These are phyloP conservation scores for Siphamia tubifer DNA, from an alignment of 2,113 vertebrate genomes.

Conservation along the genomic window DNA sequence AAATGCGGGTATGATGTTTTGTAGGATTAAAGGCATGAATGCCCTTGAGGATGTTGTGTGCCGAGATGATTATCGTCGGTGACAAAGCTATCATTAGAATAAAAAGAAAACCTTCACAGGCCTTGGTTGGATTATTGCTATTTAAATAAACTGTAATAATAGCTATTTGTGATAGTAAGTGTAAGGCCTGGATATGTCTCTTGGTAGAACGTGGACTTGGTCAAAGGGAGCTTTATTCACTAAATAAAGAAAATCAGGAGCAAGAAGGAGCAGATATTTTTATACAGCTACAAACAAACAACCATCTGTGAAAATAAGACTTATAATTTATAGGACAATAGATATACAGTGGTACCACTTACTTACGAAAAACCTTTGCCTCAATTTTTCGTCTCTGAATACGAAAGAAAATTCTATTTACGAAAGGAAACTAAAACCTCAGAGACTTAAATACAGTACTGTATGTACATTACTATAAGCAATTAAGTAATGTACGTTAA, in stretches of 20 bases:
- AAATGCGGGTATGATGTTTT: background rate
- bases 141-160: background rate
- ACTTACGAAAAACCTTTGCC: no score
- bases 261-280: background rate
- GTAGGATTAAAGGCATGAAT: background rate
- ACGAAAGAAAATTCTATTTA: no score
- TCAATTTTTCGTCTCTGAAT: no score
- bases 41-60: background rate
- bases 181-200: background rate
- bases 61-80: slow-evolving; percentile 9
- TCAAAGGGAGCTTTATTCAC: background rate
- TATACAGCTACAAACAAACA: background rate
- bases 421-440: no score
- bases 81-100: slow-evolving; percentile 12
- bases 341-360: no score
- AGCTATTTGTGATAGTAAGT: background rate
- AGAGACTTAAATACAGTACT: no score
- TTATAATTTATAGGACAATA: background rate
- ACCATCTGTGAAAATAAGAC: slow-evolving; percentile 14
- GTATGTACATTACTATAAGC: no score
- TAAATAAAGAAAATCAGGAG: background rate
- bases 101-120: background rate
- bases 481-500: no score
- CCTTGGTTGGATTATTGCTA: no score
- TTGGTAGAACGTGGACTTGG: background rate